Evolutionary conservation across 2,888 invertebrate genomes (phyloP).

Genomic region (Drosophila neonasuta): DNA sequence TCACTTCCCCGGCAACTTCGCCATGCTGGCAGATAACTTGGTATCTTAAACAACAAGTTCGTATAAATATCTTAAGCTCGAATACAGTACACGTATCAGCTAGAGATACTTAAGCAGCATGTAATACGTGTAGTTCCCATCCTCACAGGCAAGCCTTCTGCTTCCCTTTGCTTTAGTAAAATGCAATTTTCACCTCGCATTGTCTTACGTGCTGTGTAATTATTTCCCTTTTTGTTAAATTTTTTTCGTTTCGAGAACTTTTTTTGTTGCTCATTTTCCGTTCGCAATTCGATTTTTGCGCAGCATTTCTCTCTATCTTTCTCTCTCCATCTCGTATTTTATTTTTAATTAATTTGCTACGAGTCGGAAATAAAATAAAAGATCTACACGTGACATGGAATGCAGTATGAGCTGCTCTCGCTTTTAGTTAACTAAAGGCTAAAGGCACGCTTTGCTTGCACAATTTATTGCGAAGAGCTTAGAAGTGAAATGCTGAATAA

Average conservation of each 20-base stretch:
- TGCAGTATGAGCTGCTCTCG: background rate
- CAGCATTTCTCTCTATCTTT: constrained; percentile 11
- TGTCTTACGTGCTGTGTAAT: constrained; percentile 60
- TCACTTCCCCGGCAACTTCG: background rate
- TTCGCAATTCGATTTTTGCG: constrained; percentile 20
- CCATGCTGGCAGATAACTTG: background rate
- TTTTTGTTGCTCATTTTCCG: constrained; percentile 14
- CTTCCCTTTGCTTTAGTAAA: constrained; percentile 14
- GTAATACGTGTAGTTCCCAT: constrained; percentile 51
- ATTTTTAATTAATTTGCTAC: constrained; percentile 45
- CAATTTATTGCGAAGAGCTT: constrained; percentile 14
- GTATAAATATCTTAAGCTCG: constrained; percentile 55
- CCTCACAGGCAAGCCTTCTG: constrained; percentile 9
- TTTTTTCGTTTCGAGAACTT: constrained; percentile 1
- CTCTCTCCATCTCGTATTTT: background rate
- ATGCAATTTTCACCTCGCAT: constrained; percentile 67
- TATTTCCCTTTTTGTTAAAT: constrained; percentile 49
- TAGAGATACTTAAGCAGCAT: constrained; percentile 60
- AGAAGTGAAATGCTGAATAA: background rate
- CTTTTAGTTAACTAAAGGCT: background rate
- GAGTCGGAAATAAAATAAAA: constrained; percentile 40
- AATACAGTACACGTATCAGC: constrained; percentile 53
- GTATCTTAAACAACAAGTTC: constrained; percentile 37
- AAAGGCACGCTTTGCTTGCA: constrained; percentile 3
- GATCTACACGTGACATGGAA: constrained; percentile 27